A percentile compares a stretch with the other conserved stretches of the same genome.
Evolutionary conservation across 2,113 vertebrate genomes (phyloP).

Genomic region (Tichodroma muraria): DNA sequence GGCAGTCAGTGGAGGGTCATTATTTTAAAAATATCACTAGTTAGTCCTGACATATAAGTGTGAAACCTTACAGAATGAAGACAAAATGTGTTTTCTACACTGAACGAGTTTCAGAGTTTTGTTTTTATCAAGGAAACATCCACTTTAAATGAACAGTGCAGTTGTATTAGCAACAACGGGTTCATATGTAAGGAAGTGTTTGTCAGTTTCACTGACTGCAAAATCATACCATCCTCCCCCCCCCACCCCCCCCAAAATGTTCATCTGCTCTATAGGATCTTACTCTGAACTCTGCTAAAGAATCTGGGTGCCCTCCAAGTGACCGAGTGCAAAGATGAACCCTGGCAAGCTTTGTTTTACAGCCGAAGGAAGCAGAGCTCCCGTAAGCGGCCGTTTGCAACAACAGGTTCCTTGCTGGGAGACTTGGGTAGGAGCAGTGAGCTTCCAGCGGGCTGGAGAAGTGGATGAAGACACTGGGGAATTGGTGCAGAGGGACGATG

Average conservation of each 20-base stretch:
- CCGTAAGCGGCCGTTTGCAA: background rate
- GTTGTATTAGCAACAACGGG: background rate
- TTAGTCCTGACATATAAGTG: background rate
- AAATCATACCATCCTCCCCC: background rate
- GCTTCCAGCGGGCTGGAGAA: background rate
- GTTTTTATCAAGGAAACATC: background rate
- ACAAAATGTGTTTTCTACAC: background rate
- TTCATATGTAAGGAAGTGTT: background rate
- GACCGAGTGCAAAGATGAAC: background rate
- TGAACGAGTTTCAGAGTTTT: background rate
- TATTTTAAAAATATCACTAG: background rate
- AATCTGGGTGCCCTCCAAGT: background rate
- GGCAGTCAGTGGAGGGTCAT: background rate
- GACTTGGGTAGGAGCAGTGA: background rate
- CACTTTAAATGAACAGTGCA: background rate
- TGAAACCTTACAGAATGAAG: background rate
- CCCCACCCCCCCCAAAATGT: fast-evolving
- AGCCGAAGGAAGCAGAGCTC: background rate
- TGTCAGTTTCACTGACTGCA: background rate
- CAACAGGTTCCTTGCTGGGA: background rate
- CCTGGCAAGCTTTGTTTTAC: background rate
- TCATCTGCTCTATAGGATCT: background rate
- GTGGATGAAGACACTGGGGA: background rate
- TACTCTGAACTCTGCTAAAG: background rate
- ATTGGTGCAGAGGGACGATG: background rate